Evolutionary conservation across 2,113 vertebrate species (phyloP).

Genomic region (Motacilla alba): DNA sequence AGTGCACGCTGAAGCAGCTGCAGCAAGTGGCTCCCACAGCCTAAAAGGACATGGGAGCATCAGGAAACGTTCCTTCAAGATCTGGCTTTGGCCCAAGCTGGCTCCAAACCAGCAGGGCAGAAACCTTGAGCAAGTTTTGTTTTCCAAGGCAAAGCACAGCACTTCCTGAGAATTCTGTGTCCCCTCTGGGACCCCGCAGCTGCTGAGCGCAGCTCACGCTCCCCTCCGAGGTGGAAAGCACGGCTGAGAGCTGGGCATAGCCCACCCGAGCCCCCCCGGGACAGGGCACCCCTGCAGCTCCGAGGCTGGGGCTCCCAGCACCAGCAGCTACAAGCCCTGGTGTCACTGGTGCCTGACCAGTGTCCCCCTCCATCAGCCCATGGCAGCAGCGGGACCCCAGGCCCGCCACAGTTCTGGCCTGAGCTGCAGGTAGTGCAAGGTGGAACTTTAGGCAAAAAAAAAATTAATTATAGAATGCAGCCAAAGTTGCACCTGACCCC

Average conservation of each 20-base stretch:
- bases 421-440: background rate
- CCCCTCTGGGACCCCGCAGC: background rate
- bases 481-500: background rate
- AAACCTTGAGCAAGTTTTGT: background rate
- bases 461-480: background rate
- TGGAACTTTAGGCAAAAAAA: background rate
- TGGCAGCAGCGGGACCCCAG: background rate
- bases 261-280: background rate
- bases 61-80: background rate
- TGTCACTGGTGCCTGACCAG: background rate
- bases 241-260: background rate
- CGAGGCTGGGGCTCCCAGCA: background rate
- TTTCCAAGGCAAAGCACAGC: background rate
- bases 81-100: background rate
- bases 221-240: background rate
- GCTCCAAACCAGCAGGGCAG: background rate
- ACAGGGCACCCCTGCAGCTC: background rate
- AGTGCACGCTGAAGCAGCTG: fast-evolving
- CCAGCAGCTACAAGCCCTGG: fast-evolving
- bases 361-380: background rate
- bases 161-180: background rate
- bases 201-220: background rate
- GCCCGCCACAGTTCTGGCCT: fast-evolving
- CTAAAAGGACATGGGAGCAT: background rate
- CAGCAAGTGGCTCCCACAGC: background rate